Evolutionary conservation across 2,888 invertebrate genomes (phyloP).

Genomic region (Eugnorisma glareosa): DNA sequence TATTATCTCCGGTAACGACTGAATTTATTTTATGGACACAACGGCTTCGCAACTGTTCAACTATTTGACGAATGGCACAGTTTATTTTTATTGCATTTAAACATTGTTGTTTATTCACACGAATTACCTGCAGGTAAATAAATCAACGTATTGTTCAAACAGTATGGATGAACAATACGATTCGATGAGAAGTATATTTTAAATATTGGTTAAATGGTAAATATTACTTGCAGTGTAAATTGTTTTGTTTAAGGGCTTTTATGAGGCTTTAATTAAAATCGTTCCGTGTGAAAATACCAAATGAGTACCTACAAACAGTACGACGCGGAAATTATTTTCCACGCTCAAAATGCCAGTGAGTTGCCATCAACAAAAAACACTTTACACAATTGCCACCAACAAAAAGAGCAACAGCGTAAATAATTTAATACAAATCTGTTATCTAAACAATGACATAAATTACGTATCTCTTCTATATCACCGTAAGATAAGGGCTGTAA

Average conservation of each 20-base stretch:
- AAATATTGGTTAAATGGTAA: slow-evolving; percentile 5
- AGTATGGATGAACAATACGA: slow-evolving; percentile 32
- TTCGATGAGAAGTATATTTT: slow-evolving; percentile 13
- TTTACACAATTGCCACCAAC: slow-evolving; percentile 31
- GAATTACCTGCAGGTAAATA: slow-evolving; percentile 54
- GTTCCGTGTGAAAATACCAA: not conserved
- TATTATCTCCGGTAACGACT: slow-evolving; percentile 67
- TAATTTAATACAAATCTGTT: slow-evolving; percentile 55
- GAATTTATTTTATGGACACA: slow-evolving; percentile 70
- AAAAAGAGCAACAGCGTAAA: slow-evolving; percentile 59
- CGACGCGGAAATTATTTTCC: not conserved
- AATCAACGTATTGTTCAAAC: slow-evolving; percentile 34
- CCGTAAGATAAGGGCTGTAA: slow-evolving; percentile 75
- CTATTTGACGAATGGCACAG: slow-evolving; percentile 67
- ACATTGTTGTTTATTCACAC: slow-evolving; percentile 54
- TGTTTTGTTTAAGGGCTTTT: too few species aligned
- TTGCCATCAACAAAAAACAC: slow-evolving; percentile 43
- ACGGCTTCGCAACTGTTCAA: slow-evolving; percentile 62
- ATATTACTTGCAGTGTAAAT: not conserved
- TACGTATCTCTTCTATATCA: slow-evolving; percentile 71
- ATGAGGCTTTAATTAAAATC: slow-evolving; percentile 12
- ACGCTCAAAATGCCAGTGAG: not conserved
- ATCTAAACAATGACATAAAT: slow-evolving; percentile 65
- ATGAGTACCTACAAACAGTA: not conserved
- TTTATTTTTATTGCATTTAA: slow-evolving; percentile 64